These are phyloP conservation scores for Drosophila differens DNA, from an alignment of 2,888 invertebrate genomes.

Conservation along the genomic window DNA sequence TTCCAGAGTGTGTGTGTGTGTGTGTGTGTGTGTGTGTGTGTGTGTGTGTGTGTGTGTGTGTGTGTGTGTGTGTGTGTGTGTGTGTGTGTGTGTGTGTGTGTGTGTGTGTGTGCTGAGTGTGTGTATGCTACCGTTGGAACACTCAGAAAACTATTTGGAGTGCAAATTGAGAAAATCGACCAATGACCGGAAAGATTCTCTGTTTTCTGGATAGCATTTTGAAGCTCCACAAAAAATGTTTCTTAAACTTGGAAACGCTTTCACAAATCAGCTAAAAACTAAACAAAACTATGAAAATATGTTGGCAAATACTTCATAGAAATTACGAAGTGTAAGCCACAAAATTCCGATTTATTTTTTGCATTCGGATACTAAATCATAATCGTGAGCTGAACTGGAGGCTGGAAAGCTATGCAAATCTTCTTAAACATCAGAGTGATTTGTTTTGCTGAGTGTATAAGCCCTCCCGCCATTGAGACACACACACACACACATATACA, in stretches of 20 bases:
- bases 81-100: conserved; percentile 1
- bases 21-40: background rate
- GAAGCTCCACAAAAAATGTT: background rate
- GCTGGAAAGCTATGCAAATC: background rate
- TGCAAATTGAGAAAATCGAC: background rate
- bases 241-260: background rate
- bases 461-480: too few species aligned
- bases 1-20: conserved; percentile 6
- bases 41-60: conserved; percentile 2
- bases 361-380: background rate
- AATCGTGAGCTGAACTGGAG: background rate
- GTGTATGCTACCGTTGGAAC: conserved; percentile 23
- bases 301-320: background rate
- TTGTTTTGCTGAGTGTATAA: background rate
- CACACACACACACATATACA: background rate
- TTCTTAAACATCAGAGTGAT: background rate
- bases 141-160: background rate
- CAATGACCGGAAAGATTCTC: background rate
- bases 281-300: background rate
- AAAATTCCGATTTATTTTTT: background rate
- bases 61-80: too few species aligned
- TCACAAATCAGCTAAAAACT: background rate
- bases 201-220: background rate
- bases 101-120: conserved; percentile 1
- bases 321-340: background rate